Base-by-base conservation (phyloP, 2,888 invertebrate species). In the Microdon myrmicae region DNA sequence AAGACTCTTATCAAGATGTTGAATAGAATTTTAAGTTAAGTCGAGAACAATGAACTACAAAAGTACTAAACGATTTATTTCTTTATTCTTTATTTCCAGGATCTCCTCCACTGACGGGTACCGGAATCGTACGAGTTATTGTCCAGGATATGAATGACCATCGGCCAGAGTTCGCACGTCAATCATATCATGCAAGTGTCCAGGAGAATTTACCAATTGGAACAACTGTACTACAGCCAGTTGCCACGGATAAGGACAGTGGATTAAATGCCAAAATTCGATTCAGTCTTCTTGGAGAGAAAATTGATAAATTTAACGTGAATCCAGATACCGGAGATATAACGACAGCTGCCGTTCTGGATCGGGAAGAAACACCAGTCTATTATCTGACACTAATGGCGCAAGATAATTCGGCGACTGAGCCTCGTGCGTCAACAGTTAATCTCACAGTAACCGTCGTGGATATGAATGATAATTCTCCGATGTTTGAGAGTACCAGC, bases 91-190 rank as follows among this genome's bases (percentile, higher is more conserved):
- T 71, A 68, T 64, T 85, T 85, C 29, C 83, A 92, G 96, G 95
- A 49, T 92, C 92, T 12, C 95, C 96, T 10, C 91, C 95, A 2
- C 82, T 96, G 49, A 95, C 95, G 2, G 96, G 96, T 37, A 92
- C 95, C 3, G 96, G 96, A 25, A 90, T 92, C 37, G 90, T 97
- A 1, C 87, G 87, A 72, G 89, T 97, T 54, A 84, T 92, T 44
- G 95, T 97, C 6, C 90, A 94, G 81, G 97, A 97, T 79, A 90
- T 94, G 51, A 96, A 96, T 78, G 96, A 96, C 77, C 94, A 96
- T 77, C 88, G 88, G 69, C 96, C 96, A 0, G 88, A 89, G 71
- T 96, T 96, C 78, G 88, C 87, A 71, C 84, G 90, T 44, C 89
- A 90, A 74, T 87, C 88, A 47, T 94, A 94, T 76, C 86, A 85